phyloP scores from a whole-genome alignment of 2,888 invertebrate species.

The Plusia festucae region DNA sequence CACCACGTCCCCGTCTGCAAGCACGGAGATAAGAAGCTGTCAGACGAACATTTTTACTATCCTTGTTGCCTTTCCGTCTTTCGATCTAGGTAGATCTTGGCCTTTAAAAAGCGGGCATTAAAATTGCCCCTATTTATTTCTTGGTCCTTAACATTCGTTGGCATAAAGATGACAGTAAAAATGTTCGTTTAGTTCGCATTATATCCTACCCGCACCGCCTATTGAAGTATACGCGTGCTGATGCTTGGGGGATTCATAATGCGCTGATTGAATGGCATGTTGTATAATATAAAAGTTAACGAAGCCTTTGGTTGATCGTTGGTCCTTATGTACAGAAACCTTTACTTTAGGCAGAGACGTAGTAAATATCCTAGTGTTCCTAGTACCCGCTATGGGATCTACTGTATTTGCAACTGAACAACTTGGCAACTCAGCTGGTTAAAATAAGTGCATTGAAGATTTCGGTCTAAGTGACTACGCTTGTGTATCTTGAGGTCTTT shows the following conservation, averaged over 20 bases:
- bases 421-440: slow-evolving; percentile 38
- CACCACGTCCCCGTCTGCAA: not conserved
- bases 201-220: slow-evolving; percentile 1
- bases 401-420: slow-evolving; percentile 33
- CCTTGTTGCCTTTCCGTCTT: not conserved
- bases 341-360: slow-evolving; percentile 8
- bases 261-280: not conserved
- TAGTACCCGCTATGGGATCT: slow-evolving; percentile 25
- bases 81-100: too few species aligned
- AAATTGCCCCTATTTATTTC: too few species aligned
- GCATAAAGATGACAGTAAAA: not conserved
- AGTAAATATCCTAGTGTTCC: slow-evolving; percentile 24
- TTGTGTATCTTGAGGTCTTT: slow-evolving; percentile 36
- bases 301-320: slow-evolving; percentile 19
- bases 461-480: slow-evolving; percentile 25
- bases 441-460: slow-evolving; percentile 28
- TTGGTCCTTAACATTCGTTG: too few species aligned
- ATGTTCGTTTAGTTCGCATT: not conserved
- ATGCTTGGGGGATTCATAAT: slow-evolving; percentile 5
- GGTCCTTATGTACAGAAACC: slow-evolving; percentile 28
- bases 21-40: not conserved
- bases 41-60: not conserved
- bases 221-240: slow-evolving; percentile 4
- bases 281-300: slow-evolving; percentile 5
- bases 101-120: too few species aligned